These are phyloP conservation scores for Forficula auricularia DNA, from an alignment of 1,140 invertebrate species.

Conservation along the genomic window DNA sequence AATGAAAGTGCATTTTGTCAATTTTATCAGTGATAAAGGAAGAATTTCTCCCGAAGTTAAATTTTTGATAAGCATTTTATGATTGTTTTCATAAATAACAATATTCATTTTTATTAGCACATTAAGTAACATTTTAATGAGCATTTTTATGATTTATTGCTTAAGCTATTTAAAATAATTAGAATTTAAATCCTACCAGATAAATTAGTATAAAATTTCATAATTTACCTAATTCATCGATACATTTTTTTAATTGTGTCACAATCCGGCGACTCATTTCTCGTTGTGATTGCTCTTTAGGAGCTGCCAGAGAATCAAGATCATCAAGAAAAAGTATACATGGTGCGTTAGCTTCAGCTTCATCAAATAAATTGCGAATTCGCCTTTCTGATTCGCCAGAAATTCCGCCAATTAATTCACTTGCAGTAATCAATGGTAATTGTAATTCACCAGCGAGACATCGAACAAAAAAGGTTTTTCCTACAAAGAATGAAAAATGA, in stretches of 20 bases:
- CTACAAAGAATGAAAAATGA: slow-evolving; percentile 5
- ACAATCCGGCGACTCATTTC: slow-evolving; percentile 94
- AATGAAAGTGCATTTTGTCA: too few relatives aligned
- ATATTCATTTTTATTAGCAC: too few relatives aligned
- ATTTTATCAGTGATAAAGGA: too few relatives aligned
- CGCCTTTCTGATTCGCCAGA: slow-evolving; percentile 90
- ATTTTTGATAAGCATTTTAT: too few relatives aligned
- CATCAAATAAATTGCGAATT: slow-evolving; percentile 78
- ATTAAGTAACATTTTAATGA: too few relatives aligned
- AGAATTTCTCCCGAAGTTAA: too few relatives aligned
- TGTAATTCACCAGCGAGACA: slow-evolving; percentile 28
- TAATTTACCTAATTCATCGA: neutral
- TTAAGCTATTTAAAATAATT: too few relatives aligned
- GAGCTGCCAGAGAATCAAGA: slow-evolving; percentile 77
- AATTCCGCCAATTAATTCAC: slow-evolving; percentile 81
- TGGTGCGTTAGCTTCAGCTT: slow-evolving; percentile 52
- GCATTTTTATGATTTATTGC: too few relatives aligned
- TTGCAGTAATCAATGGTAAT: slow-evolving; percentile 66
- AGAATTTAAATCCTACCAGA: too few relatives aligned
- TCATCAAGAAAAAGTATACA: slow-evolving; percentile 89
- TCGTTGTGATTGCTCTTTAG: slow-evolving; percentile 68
- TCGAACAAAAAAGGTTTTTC: slow-evolving; percentile 3
- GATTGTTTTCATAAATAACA: too few relatives aligned
- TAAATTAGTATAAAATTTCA: neutral
- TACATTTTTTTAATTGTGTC: slow-evolving; percentile 47